These are phyloP conservation scores for Melanotaenia nigrans DNA, from an alignment of 2,797 vertebrate genomes.

Conservation along the genomic window DNA sequence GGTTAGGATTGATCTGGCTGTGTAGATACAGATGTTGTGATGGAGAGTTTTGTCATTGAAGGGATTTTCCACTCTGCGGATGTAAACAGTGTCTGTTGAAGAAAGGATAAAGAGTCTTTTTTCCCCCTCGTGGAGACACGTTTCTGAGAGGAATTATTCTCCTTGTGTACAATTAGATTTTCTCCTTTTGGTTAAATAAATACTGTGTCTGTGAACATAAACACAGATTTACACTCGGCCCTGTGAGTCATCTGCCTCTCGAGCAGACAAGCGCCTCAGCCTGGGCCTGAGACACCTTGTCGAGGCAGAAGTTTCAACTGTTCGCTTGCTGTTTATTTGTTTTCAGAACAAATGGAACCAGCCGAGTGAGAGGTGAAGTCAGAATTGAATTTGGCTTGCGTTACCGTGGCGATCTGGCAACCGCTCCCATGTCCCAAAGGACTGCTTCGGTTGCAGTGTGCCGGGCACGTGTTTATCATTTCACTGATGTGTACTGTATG, in stretches of 20 bases:
- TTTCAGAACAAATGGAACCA: constrained; percentile 75
- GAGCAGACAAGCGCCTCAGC: constrained; percentile 38
- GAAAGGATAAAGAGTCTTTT: constrained; percentile 54
- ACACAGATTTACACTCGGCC: constrained; percentile 74
- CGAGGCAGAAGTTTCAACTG: constrained; percentile 66
- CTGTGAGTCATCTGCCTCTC: constrained; percentile 49
- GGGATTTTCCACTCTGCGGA: constrained; percentile 77
- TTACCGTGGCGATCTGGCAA: constrained; percentile 83
- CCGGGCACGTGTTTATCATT: constrained; percentile 76
- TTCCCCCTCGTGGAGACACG: constrained; percentile 51
- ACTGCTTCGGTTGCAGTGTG: constrained; percentile 78
- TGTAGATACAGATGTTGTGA: constrained; percentile 78
- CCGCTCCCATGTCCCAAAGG: constrained; percentile 73
- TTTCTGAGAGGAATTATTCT: constrained; percentile 70
- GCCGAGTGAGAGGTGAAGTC: constrained; percentile 82
- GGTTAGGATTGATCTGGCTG: constrained; percentile 58
- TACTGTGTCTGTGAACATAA: constrained; percentile 75
- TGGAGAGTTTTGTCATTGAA: constrained; percentile 73
- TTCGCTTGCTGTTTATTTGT: constrained; percentile 79
- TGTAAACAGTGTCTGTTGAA: constrained; percentile 69
- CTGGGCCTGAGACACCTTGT: constrained; percentile 64
- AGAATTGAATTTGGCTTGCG: constrained; percentile 82
- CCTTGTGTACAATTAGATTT: constrained; percentile 75
- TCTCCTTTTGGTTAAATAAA: constrained; percentile 83
- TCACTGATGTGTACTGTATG: constrained; percentile 55